Base-by-base conservation (phyloP, 2,888 invertebrate genomes). In the Zonitis immaculata region DNA sequence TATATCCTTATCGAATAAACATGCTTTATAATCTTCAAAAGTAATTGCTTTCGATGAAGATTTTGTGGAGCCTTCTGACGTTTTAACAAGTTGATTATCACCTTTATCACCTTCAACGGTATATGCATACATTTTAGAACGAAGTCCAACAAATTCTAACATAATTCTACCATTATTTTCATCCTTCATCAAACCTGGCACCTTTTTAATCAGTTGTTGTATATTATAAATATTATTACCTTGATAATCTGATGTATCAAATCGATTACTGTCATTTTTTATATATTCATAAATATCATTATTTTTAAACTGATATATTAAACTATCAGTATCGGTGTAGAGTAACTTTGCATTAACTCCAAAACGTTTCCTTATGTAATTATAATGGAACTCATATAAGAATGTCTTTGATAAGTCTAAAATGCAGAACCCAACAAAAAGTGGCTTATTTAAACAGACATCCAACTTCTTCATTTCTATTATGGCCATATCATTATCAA, bases 301-400 rank as follows among this genome's bases (percentile, higher is more conserved):
- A 43, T 6, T 44, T 49, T 42, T 44, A 49, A 45, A 43, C 42
- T 39, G 11, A 26, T 44, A 20, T 25, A 44, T 42, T 43, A 52
- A 35, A 27, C 14, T 26, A 44, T 44, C 59, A 9, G 58, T 58
- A 44, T 60, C 57, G 1, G 50, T 50, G 27, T 58, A 58, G 3
- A 45, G 35, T 11, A 57, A 39, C 30, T 27, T 42, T 25, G n/a
- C 20, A 47, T 28, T 35, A 12, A 32, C 51, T 11, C 14, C 35
- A 3, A 16, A 26, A 26, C 35, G 44, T 45, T 50, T 54, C 14
- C 32, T 11, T 20, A 61, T 44, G 42, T 50, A 45, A n/a, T 52
- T 50, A 28, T 58, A 61, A 48, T 52, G 52, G 12, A 53, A 49
- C 18, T 56, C 42, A 53, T 52, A 57, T n/a, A 56, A 46, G 26